Evolutionary conservation across 1,140 invertebrate species (phyloP), one percentile per base, ranked within the genome.

Genomic region (Zaprionus davidi): DNA sequence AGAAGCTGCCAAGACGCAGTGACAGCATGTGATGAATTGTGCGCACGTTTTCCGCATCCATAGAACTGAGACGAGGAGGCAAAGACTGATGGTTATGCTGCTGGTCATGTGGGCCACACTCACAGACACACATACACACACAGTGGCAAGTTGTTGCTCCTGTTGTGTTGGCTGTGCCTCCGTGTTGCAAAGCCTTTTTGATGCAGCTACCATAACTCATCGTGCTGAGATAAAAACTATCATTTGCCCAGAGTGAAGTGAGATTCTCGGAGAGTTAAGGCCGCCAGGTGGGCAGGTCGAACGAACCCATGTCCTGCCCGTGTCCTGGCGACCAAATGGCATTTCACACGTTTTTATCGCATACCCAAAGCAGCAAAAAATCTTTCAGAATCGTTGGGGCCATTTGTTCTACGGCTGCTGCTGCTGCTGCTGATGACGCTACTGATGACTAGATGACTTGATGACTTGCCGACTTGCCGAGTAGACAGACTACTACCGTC

Each of bases 21-120:
- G 84, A 88, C 84, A 88, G 85, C 85, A 64, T 79, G 85, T 88
- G 84, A 88, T 88, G 84, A 78, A 88, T 88, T 84, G 81, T 85
- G 78, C 70, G 26, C 84, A 88, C 84, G 84, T 84, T 88, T 55
- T 63, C 64, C 64, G 51, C 53, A 60, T 36, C 59, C 60, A 53
- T 55, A 11, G 41, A 38, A 63, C 49, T 44, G 49, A 60, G 53
- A 70, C 71, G 57, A 58, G 67, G 60, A 70, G 41, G 46, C 60
- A 59, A 65, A 82, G 79, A 81, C 77, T 77, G 84, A 87, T 87
- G 81, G 62, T 68, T 71, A 70, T 86, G 79, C 36, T 80, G 69
- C 68, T 78, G 72, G 57, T 72, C 77, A 82, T 86, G 73, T 79
- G 79, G 83, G 68, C 58, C 34, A 73, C 31, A 64, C 36, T 49